Base-by-base conservation (phyloP, 1,140 invertebrate genomes). In the Zaprionus gabonicus region DNA sequence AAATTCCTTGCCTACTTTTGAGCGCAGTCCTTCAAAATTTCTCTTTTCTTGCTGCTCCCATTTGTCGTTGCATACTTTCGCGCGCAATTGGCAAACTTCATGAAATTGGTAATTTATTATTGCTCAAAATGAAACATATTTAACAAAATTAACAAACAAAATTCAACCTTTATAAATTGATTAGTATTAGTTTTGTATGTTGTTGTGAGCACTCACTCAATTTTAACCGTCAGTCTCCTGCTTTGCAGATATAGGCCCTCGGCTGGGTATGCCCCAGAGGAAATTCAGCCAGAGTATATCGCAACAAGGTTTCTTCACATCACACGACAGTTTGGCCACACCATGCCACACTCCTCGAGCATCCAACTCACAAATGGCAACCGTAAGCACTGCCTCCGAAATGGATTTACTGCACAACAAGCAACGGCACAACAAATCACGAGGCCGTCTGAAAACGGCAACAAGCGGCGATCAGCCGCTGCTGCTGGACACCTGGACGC, bases 321-420 rank as follows among this genome's bases (percentile, higher is more conserved):
- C 95, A 73, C 96, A 97, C 84, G 96, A 96, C 77, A 94, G 96
- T 83, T 94, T 95, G 69, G 95, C 83, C 81, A 92, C 91, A 92
- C 91, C 96, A 91, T 95, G 95, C 71, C 41, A 46, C 41, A 95
- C 80, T 74, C 91, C 92, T 77, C 72, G 91, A 80, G 92, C 92
- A 72, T 91, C 91, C 63, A 92, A 93, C 77, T 86, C 92, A 67
- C 95, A 80, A 95, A 95, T 94, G 94, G 95, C 84, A 95, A 95
- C 93, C 92, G 91, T 90, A 91, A 88, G 94, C 75, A 94, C 94
- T 76, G 95, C 95, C 67, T 96, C 96, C 83, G 96, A 96, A 93
- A 94, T 96, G 91, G 96, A 96, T 93, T 94, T 96, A 73, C 64
- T 92, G 95, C 95, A 92, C 94, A 91, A 91, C 87, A 91, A 95